phyloP scores from a whole-genome alignment of 1,140 invertebrate genomes.

The Drosophila auraria region DNA sequence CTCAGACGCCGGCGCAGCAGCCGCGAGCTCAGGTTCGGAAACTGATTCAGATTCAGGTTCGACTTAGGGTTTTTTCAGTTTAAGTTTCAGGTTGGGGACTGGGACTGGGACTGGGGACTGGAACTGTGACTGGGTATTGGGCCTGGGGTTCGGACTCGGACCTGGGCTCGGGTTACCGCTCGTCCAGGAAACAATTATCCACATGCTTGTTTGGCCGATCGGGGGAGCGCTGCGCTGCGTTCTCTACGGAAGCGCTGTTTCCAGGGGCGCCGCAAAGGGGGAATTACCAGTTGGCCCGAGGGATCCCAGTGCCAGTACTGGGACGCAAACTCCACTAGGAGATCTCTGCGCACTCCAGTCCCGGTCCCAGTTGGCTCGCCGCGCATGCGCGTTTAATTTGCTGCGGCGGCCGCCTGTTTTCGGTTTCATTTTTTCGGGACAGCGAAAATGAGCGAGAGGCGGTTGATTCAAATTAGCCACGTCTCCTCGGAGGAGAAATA shows the following conservation, averaged over 20 bases:
- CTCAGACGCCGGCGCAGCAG: constrained; percentile 70
- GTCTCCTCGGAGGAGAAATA: constrained; percentile 71
- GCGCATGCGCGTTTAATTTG: constrained; percentile 81
- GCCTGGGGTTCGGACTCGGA: constrained; percentile 18
- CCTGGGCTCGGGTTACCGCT: constrained; percentile 63
- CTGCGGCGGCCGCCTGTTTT: constrained; percentile 60
- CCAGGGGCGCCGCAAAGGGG: constrained; percentile 22
- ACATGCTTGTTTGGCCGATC: constrained; percentile 66
- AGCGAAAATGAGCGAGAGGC: constrained; percentile 82
- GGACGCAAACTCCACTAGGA: neutral
- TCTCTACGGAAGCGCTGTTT: constrained; percentile 72
- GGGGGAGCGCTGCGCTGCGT: constrained; percentile 29
- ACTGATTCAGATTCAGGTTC: constrained; percentile 32
- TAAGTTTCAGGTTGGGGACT: constrained; percentile 36
- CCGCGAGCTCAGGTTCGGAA: constrained; percentile 52
- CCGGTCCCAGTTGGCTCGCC: constrained; percentile 25
- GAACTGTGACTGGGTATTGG: constrained; percentile 36
- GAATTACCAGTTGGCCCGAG: constrained; percentile 52
- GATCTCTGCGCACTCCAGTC: neutral
- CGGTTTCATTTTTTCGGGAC: constrained; percentile 79
- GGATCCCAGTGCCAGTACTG: constrained; percentile 27
- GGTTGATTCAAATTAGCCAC: constrained; percentile 83
- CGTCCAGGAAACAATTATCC: constrained; percentile 82
- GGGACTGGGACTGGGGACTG: neutral
- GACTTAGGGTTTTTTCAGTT: constrained; percentile 33